phyloP scores from a whole-genome alignment of 2,888 invertebrate genomes.

The Polia nebulosa region DNA sequence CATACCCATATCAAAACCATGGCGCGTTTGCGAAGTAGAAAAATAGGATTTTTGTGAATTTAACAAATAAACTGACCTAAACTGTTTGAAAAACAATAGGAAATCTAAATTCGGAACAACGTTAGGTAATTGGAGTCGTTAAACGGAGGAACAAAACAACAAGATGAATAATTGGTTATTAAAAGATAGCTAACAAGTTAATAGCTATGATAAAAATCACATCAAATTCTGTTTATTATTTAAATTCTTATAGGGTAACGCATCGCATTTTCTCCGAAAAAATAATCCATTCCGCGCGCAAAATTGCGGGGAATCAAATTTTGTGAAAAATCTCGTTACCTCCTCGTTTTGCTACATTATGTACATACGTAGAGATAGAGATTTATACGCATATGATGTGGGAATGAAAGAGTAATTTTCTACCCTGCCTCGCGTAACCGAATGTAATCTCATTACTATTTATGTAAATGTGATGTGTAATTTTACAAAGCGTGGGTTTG shows the following conservation, averaged over 20 bases:
- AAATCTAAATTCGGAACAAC: too few species aligned
- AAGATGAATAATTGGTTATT: too few species aligned
- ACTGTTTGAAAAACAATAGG: too few species aligned
- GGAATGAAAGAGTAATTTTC: constrained; percentile 75
- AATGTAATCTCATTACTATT: constrained; percentile 70
- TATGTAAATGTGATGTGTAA: constrained; percentile 65
- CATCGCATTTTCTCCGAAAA: constrained; percentile 73
- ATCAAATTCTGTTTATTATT: constrained; percentile 42
- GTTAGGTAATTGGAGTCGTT: too few species aligned
- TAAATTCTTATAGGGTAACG: constrained; percentile 60
- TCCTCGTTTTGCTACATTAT: constrained; percentile 77
- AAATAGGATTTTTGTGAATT: constrained; percentile 12
- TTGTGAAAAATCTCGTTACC: constrained; percentile 84
- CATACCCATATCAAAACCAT: constrained; percentile 79
- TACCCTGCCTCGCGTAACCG: constrained; percentile 68
- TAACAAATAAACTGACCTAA: constrained; percentile 21
- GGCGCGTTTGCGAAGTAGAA: constrained; percentile 57
- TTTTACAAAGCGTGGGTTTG: constrained; percentile 61
- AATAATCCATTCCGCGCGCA: constrained; percentile 79
- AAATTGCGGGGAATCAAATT: constrained; percentile 86
- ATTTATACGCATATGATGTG: constrained; percentile 74
- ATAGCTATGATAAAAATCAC: not conserved
- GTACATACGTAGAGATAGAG: constrained; percentile 68
- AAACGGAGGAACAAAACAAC: not conserved
- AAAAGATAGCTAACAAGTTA: too few species aligned